Base-by-base conservation (phyloP, 1,140 invertebrate genomes). In the Diabrotica undecimpunctata region DNA sequence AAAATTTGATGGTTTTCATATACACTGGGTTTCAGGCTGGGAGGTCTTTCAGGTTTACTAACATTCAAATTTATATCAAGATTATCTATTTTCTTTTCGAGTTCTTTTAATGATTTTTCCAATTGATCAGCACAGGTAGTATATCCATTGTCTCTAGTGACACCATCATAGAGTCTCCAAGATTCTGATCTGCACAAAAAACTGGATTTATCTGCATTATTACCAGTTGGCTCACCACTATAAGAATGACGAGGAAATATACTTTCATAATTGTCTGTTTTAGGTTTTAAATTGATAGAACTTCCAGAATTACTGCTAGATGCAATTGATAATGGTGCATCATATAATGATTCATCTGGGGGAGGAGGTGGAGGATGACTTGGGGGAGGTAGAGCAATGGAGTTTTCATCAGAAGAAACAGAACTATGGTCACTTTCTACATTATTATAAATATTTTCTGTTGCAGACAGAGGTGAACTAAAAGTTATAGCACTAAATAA, bases 291-390 rank as follows among this genome's bases (percentile, higher is more conserved):
- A 25, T 77, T 80, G 65, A 75, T 78, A 38, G 77, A 79, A 66
- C 80, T 80, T 11, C 75, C 78, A 46, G 77, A 79, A 66, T 81
- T 81, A 25, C 75, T 70, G 35, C 77, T 65, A 13, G 65, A 70
- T n/a, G 71, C 13, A 80, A 83, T 13, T 5, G 81, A 82, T 10
- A 83, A 80, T 35, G 85, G 72, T 57, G 83, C 81, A 74, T 86
- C 84, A 68, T 86, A 86, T 61, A 84, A 78, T 35, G 79, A 80
- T 69, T 85, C 84, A 57, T 84, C 82, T 39, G 83, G 83, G 72
- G 83, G 75, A 46, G 84, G 84, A 25, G 85, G 84, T 39, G 85
- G 85, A 14, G 85, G 85, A 73, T 84, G 85, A 38, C 80, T 73
- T 8, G 83, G 82, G 9, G 84, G 84, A 25, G 82, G 83, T 64